Percentiles rank a stretch among this genome's conserved stretches.
phyloP scores from a whole-genome alignment of 2,113 vertebrate species.

The Hemichromis elongatus region DNA sequence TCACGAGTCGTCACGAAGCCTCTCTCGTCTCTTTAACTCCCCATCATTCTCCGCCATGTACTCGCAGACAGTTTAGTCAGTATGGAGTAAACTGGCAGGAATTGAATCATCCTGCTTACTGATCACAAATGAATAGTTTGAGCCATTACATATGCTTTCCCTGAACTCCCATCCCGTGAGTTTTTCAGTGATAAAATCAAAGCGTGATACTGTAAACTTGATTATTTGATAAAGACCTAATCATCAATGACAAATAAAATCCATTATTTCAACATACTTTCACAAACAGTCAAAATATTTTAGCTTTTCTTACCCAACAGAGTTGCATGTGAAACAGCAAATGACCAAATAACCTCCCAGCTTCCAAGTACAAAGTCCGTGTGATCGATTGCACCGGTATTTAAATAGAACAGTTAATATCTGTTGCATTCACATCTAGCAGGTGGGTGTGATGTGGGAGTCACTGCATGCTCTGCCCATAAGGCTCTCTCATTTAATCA shows the following conservation, averaged over 20 bases:
- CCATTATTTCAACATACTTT: not conserved
- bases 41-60: not conserved
- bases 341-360: not conserved
- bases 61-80: not conserved
- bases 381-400: not conserved
- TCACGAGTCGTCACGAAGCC: slow-evolving; percentile 14
- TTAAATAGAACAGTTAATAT: not conserved
- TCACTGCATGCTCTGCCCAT: not conserved
- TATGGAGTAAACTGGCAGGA: not conserved
- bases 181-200: not conserved
- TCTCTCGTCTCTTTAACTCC: not conserved
- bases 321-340: not conserved
- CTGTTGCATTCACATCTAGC: not conserved
- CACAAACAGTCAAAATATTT: not conserved
- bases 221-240: not conserved
- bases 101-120: not conserved
- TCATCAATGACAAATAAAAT: not conserved
- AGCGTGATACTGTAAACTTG: not conserved
- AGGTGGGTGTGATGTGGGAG: not conserved
- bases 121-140: not conserved
- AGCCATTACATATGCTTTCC: not conserved
- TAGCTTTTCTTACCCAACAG: not conserved
- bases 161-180: not conserved
- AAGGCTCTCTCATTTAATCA: not conserved
- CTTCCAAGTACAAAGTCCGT: not conserved